Evolutionary conservation across 1,140 invertebrate genomes (phyloP).

Genomic region (Drosophila aff.): DNA sequence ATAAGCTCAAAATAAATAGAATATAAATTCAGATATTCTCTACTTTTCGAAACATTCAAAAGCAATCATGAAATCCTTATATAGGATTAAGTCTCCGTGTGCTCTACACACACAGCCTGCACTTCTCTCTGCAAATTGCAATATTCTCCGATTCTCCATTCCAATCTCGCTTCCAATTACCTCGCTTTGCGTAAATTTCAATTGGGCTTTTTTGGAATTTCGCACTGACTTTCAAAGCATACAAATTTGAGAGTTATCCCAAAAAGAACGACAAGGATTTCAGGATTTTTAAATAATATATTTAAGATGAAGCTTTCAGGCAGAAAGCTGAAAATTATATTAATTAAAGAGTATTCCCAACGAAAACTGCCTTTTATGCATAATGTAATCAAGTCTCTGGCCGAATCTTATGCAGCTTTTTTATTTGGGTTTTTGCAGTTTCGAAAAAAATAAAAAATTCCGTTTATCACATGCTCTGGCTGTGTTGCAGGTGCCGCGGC

Average conservation of each 20-base stretch:
- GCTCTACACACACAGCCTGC: no score
- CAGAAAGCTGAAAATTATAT: not conserved
- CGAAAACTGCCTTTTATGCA: not conserved
- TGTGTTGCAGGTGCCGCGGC: slow-evolving; percentile 1
- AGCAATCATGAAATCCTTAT: not conserved
- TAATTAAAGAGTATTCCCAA: not conserved
- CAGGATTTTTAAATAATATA: not conserved
- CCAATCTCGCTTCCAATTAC: slow-evolving; percentile 32
- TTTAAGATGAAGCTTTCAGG: not conserved
- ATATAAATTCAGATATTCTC: no score
- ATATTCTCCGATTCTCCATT: slow-evolving; percentile 13
- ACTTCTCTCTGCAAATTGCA: not conserved
- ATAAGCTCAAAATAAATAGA: no score
- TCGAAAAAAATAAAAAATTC: slow-evolving; percentile 18
- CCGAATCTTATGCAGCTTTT: not conserved
- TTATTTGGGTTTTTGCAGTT: not conserved
- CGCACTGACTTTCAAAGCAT: not conserved
- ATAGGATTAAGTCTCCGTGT: no score
- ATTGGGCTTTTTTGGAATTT: slow-evolving; percentile 24
- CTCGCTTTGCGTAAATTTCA: slow-evolving; percentile 31
- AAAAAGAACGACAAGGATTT: not conserved
- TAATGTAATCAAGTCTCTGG: not conserved
- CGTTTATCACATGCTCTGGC: slow-evolving; percentile 21
- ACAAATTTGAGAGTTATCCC: not conserved
- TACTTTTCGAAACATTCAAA: not conserved